Evolutionary conservation across 1,140 invertebrate species (phyloP), one percentile per base, ranked within the genome.

Genomic region (Tetramorium parvispinum): DNA sequence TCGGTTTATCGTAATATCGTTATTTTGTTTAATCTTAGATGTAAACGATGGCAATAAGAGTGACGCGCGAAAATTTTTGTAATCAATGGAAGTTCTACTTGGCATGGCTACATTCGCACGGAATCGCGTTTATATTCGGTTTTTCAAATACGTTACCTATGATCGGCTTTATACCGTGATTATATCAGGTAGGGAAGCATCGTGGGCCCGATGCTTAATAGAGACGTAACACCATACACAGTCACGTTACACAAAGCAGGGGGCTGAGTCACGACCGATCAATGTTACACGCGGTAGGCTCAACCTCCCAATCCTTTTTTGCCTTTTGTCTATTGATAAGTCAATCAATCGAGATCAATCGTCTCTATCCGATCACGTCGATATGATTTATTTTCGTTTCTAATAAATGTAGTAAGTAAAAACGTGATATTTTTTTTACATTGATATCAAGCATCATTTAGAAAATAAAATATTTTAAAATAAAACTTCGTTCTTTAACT

Each of bases 141-240:
- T 85, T 78, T 85, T 68, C 40, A 3, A 32, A 73, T 63, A 77
- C 43, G 32, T 55, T 78, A 46, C 70, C 68, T 77, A 77, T 77
- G 70, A 78, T 78, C 59, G 13, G 73, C 37, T 51, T 78, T 46
- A 40, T 73, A 53, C 59, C 73, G n/a, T 65, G 82, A 78, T 78
- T 85, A 85, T 53, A 85, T 65, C 82, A 78, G 82, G 82, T 85
- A 77, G 46, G 61, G 51, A 65, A 53, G 57, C 73, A 76, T n/a
- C 71, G 21, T 85, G 55, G 40, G 55, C 32, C 81, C 3, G 18
- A n/a, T 57, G 27, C 82, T 85, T 85, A 78, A 85, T 85, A 85
- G 82, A 85, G 82, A 85, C 73, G 82, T 85, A 85, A 85, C 57
- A 32, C 71, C 82, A 65, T 85, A 85, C 82, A 85, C 82, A 83